Conservation (phyloP, 2,113 vertebrate species). For the Peromyscus leucopus region DNA sequence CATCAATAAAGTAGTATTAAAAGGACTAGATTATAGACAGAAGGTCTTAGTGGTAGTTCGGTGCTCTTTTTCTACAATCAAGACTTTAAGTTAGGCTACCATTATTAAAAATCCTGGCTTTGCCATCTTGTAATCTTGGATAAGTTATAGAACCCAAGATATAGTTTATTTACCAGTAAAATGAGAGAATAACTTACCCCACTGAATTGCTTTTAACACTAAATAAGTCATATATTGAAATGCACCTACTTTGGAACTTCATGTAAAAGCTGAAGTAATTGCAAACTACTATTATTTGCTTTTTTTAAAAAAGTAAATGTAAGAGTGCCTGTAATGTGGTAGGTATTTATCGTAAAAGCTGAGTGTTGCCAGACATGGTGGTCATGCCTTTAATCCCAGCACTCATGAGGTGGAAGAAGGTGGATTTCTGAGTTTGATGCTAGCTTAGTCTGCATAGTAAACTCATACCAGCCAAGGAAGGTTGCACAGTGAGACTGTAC, state of each 20-base stretch:
- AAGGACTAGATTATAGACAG: background rate
- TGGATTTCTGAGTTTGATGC: background rate
- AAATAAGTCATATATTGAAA: slow-evolving; percentile 46
- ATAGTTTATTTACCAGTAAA: slow-evolving; percentile 60
- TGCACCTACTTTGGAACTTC: background rate
- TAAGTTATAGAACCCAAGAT: slow-evolving; percentile 45
- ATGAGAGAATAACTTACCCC: slow-evolving; percentile 39
- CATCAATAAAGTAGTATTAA: background rate
- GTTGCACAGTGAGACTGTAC: background rate
- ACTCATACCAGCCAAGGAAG: background rate
- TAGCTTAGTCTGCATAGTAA: background rate
- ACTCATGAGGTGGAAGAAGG: background rate
- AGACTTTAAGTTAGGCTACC: slow-evolving; percentile 1
- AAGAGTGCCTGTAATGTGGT: background rate
- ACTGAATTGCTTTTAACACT: slow-evolving; percentile 29
- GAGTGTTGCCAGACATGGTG: background rate
- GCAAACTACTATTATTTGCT: slow-evolving; percentile 4
- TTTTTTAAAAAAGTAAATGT: background rate
- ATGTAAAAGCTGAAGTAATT: slow-evolving; percentile 37
- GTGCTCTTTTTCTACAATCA: background rate
- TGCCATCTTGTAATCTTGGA: slow-evolving; percentile 22
- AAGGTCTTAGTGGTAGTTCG: slow-evolving; percentile 25
- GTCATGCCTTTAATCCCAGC: background rate
- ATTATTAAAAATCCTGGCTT: slow-evolving; percentile 18
- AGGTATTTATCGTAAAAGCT: background rate